Evolutionary conservation across 2,888 invertebrate genomes (phyloP).

Genomic region (Pilophorus perplexus): DNA sequence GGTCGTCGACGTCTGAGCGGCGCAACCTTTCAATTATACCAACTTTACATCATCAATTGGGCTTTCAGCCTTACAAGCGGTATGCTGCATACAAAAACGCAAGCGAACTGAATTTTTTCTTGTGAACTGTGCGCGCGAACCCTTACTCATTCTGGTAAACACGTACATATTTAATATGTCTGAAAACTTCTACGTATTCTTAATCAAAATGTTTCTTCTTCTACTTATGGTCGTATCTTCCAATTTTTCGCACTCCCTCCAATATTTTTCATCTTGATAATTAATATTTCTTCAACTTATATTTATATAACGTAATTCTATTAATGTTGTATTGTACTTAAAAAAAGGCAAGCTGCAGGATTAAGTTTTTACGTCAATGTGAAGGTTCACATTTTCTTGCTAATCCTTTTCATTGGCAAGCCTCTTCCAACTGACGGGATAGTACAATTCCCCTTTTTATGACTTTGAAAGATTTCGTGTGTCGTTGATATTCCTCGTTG

Average conservation of each 20-base stretch:
- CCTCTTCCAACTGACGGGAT: conserved; percentile 24
- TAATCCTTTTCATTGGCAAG: too few relatives aligned
- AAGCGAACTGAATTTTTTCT: conserved; percentile 33
- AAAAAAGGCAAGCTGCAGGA: conserved; percentile 9
- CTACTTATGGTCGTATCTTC: conserved; percentile 38
- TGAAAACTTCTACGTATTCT: conserved; percentile 24
- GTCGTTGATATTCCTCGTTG: background rate
- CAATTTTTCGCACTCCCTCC: conserved; percentile 39
- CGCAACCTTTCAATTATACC: conserved; percentile 24
- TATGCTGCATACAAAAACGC: conserved; percentile 24
- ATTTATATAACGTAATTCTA: conserved; percentile 32
- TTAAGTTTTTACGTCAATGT: background rate
- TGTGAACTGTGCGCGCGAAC: conserved; percentile 30
- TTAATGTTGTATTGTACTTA: conserved; percentile 36
- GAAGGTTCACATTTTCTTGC: background rate
- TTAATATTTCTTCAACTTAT: conserved; percentile 35
- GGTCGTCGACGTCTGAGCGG: conserved; percentile 94
- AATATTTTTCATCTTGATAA: conserved; percentile 35
- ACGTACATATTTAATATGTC: conserved; percentile 21
- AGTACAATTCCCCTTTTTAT: too few relatives aligned
- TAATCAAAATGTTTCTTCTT: conserved; percentile 34
- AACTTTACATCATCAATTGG: conserved; percentile 23
- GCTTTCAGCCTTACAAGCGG: conserved; percentile 16
- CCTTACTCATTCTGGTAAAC: conserved; percentile 12
- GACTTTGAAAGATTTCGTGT: background rate